A percentile compares a stretch with the other conserved stretches of the same genome.
These are phyloP conservation scores for Orthosia incerta DNA, from an alignment of 2,888 invertebrate genomes.

Conservation along the genomic window DNA sequence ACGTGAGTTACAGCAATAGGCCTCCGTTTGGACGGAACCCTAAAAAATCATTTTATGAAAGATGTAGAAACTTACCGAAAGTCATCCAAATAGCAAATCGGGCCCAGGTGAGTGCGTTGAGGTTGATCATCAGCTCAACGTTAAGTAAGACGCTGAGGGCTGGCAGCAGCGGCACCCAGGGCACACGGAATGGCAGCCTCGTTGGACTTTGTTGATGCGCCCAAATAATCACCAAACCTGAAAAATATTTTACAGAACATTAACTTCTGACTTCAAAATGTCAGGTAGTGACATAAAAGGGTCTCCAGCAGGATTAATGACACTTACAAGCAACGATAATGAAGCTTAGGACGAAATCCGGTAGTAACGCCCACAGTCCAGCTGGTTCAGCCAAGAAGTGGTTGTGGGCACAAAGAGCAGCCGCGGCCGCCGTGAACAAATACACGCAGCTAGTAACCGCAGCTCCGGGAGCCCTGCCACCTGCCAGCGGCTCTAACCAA, in stretches of 20 bases:
- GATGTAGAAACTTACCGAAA: slow-evolving; percentile 90
- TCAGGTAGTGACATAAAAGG: background rate
- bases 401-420: slow-evolving; percentile 93
- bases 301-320: background rate
- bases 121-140: slow-evolving; percentile 95
- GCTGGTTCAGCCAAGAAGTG: slow-evolving; percentile 91
- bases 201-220: slow-evolving; percentile 94
- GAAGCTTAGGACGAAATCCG: slow-evolving; percentile 92
- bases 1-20: too few species aligned
- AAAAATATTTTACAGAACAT: slow-evolving; percentile 13
- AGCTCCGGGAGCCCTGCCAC: slow-evolving; percentile 94
- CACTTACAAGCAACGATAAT: slow-evolving; percentile 92
- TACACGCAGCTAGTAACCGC: slow-evolving; percentile 94
- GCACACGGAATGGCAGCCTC: slow-evolving; percentile 94
- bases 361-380: slow-evolving; percentile 93
- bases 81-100: slow-evolving; percentile 97
- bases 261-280: background rate
- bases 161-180: slow-evolving; percentile 95
- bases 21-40: too few species aligned
- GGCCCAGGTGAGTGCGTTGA: slow-evolving; percentile 95
- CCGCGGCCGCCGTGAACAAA: slow-evolving; percentile 92
- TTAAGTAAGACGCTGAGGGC: slow-evolving; percentile 95
- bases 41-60: background rate
- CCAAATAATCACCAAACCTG: slow-evolving; percentile 94
- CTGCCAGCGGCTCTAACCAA: slow-evolving; percentile 94